Evolutionary conservation across 2,113 vertebrate species (phyloP).

Genomic region (Aptenodytes patagonicus): DNA sequence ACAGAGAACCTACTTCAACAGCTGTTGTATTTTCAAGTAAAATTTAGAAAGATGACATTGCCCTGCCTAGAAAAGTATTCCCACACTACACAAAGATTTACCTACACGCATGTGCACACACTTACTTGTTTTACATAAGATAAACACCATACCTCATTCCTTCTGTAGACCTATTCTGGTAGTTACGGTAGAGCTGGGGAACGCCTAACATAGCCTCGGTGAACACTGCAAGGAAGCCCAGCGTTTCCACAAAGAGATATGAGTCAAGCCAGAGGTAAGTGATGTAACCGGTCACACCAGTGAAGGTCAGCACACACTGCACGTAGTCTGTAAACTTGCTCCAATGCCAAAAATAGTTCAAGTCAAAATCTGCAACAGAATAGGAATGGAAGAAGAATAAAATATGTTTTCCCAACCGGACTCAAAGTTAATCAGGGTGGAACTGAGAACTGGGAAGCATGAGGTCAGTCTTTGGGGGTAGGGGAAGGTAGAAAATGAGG

Average conservation of each 20-base stretch:
- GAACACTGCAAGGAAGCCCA: constrained; percentile 95
- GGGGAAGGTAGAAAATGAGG: background rate
- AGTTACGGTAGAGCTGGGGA: constrained; percentile 93
- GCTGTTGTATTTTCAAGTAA: background rate
- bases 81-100: background rate
- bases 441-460: background rate
- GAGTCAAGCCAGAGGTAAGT: constrained; percentile 95
- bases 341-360: constrained; percentile 94
- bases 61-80: background rate
- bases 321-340: constrained; percentile 92
- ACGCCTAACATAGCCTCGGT: constrained; percentile 92
- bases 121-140: background rate
- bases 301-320: constrained; percentile 91
- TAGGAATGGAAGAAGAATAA: background rate
- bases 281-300: constrained; percentile 83
- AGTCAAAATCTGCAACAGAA: constrained; percentile 87
- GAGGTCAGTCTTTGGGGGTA: background rate
- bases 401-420: background rate
- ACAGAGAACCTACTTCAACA: background rate
- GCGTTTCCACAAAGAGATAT: constrained; percentile 84
- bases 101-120: too few relatives aligned
- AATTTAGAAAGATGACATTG: background rate
- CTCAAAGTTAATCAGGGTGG: background rate
- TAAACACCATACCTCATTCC: constrained; percentile 88
- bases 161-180: constrained; percentile 91